phyloP scores from a whole-genome alignment of 2,888 invertebrate species.

The Agriopis leucophaearia region DNA sequence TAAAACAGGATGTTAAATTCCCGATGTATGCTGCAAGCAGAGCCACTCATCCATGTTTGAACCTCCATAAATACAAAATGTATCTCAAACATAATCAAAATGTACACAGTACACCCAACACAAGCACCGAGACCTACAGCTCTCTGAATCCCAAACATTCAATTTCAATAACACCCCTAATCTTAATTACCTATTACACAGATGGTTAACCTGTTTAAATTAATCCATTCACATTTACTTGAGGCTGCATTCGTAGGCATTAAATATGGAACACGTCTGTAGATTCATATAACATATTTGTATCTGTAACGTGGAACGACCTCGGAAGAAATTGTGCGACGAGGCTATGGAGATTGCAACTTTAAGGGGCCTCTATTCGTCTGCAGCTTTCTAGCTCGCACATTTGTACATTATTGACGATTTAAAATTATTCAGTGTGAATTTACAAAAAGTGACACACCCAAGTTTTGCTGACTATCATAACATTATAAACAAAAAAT shows the following conservation, averaged over 20 bases:
- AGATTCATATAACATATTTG: not conserved
- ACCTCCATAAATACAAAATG: not conserved
- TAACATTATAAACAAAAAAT: too few species aligned
- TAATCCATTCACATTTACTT: slow-evolving; percentile 20
- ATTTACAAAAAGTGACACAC: too few species aligned
- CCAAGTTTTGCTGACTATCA: too few species aligned
- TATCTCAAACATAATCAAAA: slow-evolving; percentile 13
- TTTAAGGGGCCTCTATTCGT: too few species aligned
- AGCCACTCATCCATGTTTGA: not conserved
- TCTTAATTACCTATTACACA: slow-evolving; percentile 36
- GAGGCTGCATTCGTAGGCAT: slow-evolving; percentile 11
- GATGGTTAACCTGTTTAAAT: slow-evolving; percentile 25
- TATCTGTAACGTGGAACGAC: not conserved
- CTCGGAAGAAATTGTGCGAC: not conserved
- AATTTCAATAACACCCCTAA: slow-evolving; percentile 33
- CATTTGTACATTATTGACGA: too few species aligned
- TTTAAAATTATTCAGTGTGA: too few species aligned
- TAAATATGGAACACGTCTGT: too few species aligned
- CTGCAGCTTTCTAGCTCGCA: too few species aligned
- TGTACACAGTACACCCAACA: slow-evolving; percentile 3
- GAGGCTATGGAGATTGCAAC: too few species aligned
- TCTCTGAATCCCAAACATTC: slow-evolving; percentile 21
- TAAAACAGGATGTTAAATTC: too few species aligned
- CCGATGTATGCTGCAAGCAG: not conserved
- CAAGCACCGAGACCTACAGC: not conserved